These are phyloP conservation scores for Prietella phreatophila DNA, from an alignment of 2,113 vertebrate genomes.

Conservation along the genomic window DNA sequence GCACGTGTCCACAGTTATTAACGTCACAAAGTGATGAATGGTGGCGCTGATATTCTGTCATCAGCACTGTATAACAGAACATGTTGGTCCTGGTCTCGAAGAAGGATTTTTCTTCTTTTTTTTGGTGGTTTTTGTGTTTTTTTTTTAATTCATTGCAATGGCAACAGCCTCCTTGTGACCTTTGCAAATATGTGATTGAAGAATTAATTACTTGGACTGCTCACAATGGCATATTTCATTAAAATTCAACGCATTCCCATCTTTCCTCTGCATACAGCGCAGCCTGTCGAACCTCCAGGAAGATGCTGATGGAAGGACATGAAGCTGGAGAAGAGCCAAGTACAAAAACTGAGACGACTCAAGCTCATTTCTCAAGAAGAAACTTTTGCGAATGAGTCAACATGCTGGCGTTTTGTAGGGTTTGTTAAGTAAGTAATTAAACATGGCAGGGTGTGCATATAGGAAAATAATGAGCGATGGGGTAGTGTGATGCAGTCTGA, in stretches of 20 bases:
- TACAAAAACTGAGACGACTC: slow-evolving; percentile 35
- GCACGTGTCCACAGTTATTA: slow-evolving; percentile 8
- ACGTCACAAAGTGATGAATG: slow-evolving; percentile 18
- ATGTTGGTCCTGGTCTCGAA: slow-evolving; percentile 18
- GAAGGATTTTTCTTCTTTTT: not conserved
- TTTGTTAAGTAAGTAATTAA: not conserved
- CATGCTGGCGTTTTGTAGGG: not conserved
- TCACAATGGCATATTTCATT: slow-evolving; percentile 57
- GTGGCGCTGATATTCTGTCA: slow-evolving; percentile 26
- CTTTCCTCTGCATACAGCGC: slow-evolving; percentile 31
- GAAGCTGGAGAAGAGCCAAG: slow-evolving; percentile 42
- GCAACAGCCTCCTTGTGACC: slow-evolving; percentile 50
- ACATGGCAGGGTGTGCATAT: not conserved
- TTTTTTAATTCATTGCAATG: not conserved
- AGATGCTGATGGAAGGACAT: slow-evolving; percentile 42
- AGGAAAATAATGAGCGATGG: not conserved
- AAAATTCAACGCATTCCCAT: slow-evolving; percentile 46
- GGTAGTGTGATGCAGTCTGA: not conserved
- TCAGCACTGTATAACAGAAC: slow-evolving; percentile 5
- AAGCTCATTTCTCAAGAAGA: slow-evolving; percentile 37
- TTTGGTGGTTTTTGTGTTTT: not conserved
- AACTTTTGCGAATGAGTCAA: slow-evolving; percentile 9
- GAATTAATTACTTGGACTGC: slow-evolving; percentile 56
- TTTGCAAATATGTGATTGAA: slow-evolving; percentile 54
- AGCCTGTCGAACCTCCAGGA: slow-evolving; percentile 16